Percentiles rank a stretch among this genome's conserved stretches.
These are phyloP conservation scores for Apodemia duryi DNA, from an alignment of 2,888 invertebrate genomes.

Conservation along the genomic window DNA sequence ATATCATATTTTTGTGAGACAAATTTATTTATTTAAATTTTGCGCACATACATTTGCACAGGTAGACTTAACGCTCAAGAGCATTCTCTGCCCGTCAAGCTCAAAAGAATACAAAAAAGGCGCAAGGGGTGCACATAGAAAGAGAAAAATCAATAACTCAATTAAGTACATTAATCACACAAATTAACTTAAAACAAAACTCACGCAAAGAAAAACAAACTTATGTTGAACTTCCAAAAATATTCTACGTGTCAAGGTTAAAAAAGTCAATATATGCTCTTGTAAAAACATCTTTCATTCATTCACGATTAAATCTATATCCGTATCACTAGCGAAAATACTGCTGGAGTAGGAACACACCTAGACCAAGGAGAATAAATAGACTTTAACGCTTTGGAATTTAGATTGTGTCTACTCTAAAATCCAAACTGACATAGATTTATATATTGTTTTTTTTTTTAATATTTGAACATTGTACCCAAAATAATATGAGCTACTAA, in stretches of 20 bases:
- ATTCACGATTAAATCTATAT: slow-evolving; percentile 7
- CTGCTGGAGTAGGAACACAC: not conserved
- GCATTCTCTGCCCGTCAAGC: too few relatives aligned
- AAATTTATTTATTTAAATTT: too few relatives aligned
- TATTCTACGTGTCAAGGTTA: not conserved
- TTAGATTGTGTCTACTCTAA: not conserved
- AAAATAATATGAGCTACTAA: slow-evolving; percentile 41
- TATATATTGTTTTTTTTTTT: not conserved
- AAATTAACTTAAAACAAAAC: too few relatives aligned
- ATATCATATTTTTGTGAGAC: too few relatives aligned
- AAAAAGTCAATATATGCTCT: not conserved
- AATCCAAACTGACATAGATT: not conserved
- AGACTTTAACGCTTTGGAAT: not conserved
- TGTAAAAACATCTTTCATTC: slow-evolving; percentile 8
- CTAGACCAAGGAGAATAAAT: not conserved
- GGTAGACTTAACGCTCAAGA: too few relatives aligned
- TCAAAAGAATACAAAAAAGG: too few relatives aligned
- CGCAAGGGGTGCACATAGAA: too few relatives aligned
- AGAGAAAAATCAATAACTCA: too few relatives aligned
- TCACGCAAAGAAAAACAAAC: too few relatives aligned
- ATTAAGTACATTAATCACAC: too few relatives aligned
- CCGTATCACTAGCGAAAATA: slow-evolving; percentile 4
- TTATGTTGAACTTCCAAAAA: not conserved
- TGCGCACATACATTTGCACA: too few relatives aligned
- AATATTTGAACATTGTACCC: not conserved